Base-by-base conservation (phyloP, 2,888 invertebrate genomes). In the Alviniconcha strummeri region DNA sequence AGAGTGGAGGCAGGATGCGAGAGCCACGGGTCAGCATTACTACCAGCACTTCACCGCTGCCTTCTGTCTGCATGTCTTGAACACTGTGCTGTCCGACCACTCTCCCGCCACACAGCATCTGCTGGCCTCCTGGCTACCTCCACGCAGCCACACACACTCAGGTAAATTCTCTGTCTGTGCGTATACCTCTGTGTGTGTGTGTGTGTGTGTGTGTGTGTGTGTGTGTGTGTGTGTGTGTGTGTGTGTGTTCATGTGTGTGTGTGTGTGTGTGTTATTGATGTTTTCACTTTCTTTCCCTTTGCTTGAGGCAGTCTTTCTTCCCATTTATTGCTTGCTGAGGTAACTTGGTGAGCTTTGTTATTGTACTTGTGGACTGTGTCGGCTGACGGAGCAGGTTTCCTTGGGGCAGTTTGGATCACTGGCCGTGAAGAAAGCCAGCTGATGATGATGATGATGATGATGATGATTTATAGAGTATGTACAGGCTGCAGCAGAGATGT, bases 1-100 rank as follows among this genome's bases (percentile, higher is more conserved):
- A 60, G 60, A 13, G 60, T 13, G 9, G 9, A 60, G 60, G 13
- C 13, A 36, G 52, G 52, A 15, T 7, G 13, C 36, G 0, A 57
- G 78, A 3, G 57, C 1, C 60, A 19, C 78, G 67, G 57, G 6
- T n/a, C 57, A 67, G 52, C 78, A 78, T 17, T 57, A 56, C 77
- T 71, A 72, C 17, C 72, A 17, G 55, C 75, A 56, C 60, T 86
- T 85, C 76, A 82, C 85, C 7, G 60, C 85, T 0, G 60, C 75
- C 15, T 87, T 86, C 82, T 84, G 83, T 19, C 81, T 85, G 81
- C 81, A 72, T 56, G 84, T 86, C 13, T 80, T 87, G 54, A 84
- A 84, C 56, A 52, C 71, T 0, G 77, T 77, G 56, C 78, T 87
- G 84, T 52, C 19, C 79, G 52, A 71, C 36, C 19, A 64, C 60